These are phyloP conservation scores for Pyrrhosoma nymphula DNA, from an alignment of 2,888 invertebrate species.

Conservation along the genomic window DNA sequence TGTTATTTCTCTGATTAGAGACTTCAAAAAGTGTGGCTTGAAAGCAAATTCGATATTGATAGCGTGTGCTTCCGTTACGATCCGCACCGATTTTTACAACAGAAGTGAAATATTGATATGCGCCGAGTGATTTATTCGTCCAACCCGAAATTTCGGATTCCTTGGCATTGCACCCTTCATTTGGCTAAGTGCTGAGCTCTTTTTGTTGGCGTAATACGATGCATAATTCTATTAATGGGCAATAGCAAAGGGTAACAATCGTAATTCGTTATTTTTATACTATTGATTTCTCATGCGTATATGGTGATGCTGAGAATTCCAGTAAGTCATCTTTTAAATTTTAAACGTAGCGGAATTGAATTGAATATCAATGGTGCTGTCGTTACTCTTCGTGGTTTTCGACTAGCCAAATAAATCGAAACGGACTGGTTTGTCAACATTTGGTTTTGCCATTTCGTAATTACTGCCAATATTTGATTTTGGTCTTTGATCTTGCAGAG, in stretches of 20 bases:
- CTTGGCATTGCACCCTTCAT: not conserved
- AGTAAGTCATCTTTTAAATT: not conserved
- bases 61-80: no score
- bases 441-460: not conserved
- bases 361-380: not conserved
- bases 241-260: not conserved
- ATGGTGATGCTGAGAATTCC: not conserved
- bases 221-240: not conserved
- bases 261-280: not conserved
- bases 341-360: not conserved
- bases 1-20: no score
- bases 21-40: no score
- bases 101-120: no score
- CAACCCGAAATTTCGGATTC: not conserved
- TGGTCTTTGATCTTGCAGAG: not conserved
- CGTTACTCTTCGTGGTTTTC: not conserved
- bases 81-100: no score
- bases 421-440: not conserved
- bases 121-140: no score
- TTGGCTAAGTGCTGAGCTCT: not conserved
- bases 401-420: not conserved
- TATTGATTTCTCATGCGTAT: not conserved
- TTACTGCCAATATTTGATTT: not conserved
- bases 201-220: not conserved
- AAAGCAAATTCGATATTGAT: no score